These are phyloP conservation scores for Heterodera filipjevi DNA, from an alignment of 2,888 invertebrate genomes.

Conservation along the genomic window DNA sequence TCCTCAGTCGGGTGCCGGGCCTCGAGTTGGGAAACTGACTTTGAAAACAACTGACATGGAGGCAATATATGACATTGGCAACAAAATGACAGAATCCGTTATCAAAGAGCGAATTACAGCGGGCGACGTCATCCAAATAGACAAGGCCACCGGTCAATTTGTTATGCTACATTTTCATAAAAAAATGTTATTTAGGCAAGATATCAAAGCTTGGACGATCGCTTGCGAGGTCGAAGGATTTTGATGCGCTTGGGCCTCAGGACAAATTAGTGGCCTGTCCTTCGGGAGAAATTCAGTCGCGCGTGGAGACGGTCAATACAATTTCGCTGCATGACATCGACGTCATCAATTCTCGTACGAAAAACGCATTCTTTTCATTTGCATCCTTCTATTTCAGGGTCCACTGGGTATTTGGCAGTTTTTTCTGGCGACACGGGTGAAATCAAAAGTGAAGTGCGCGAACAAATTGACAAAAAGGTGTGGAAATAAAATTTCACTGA, in stretches of 20 bases:
- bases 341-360: conserved; percentile 87
- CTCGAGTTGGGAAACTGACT: conserved; percentile 76
- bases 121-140: conserved; percentile 92
- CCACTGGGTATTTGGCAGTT: conserved; percentile 90
- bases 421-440: conserved; percentile 99
- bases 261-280: conserved; percentile 93
- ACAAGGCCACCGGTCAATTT: conserved; percentile 90
- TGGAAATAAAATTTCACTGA: not conserved
- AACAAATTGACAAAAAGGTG: conserved; percentile 92
- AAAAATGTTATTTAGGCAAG: conserved; percentile 48
- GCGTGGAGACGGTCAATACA: conserved; percentile 94
- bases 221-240: conserved; percentile 92
- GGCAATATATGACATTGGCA: conserved; percentile 96
- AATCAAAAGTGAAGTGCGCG: conserved; percentile 93
- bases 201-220: conserved; percentile 74
- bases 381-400: conserved; percentile 66
- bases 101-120: conserved; percentile 77
- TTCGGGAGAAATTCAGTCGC: conserved; percentile 95
- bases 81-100: conserved; percentile 60
- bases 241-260: conserved; percentile 87
- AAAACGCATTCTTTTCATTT: too few relatives aligned
- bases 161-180: too few relatives aligned
- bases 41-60: conserved; percentile 99
- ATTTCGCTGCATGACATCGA: conserved; percentile 98
- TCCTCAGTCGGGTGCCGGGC: conserved; percentile 80